Evolutionary conservation across 30 jellyfish, hydroid and myxozoan genomes (phyloP), one percentile per base, ranked within the genome.

Genomic region (Turritopsis dohrnii): DNA sequence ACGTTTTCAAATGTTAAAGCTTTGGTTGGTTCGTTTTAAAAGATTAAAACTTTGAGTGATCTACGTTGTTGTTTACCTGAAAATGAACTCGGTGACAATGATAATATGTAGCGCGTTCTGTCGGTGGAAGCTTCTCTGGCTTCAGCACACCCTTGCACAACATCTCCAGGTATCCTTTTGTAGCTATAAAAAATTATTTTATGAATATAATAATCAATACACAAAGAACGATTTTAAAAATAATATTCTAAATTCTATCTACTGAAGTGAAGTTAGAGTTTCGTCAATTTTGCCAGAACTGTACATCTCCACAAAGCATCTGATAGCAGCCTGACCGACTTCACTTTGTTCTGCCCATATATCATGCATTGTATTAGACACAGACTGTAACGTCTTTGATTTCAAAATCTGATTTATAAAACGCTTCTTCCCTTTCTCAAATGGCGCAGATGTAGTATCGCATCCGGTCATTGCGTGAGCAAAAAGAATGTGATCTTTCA

Each of bases 41-140:
- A n/a, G n/a, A n/a, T n/a, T n/a, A n/a, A n/a, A n/a, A n/a, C n/a
- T n/a, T n/a, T n/a, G n/a, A n/a, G n/a, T n/a, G n/a, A n/a, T n/a
- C n/a, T n/a, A n/a, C n/a, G n/a, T n/a, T n/a, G n/a, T 41, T 41
- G 85, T 74, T 28, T 27, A 22, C 74, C 84, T 41, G 60, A 3
- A 41, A 41, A 41, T 41, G 60, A 25, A 83, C 89, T 26, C 89
- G 84, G 28, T 26, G 85, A 71, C 84, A 53, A 66, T 83, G 89
- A 52, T 52, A 83, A 41, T 71, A 52, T 20, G 76, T 84, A 31
- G 77, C 79, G 21, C 84, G 85, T 41, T 83, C 89, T 24, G 89
- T 69, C 69, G 90, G 90, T 72, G 90, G 90, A 25, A 84, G 41
- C 84, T 54, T 72, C 26, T 71, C 83, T 24, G 85, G 85, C 52